Percentiles rank a stretch among this genome's conserved stretches.
These are phyloP conservation scores for Caenorhabditis remanei DNA, from an alignment of 1,140 invertebrate species.

Conservation along the genomic window DNA sequence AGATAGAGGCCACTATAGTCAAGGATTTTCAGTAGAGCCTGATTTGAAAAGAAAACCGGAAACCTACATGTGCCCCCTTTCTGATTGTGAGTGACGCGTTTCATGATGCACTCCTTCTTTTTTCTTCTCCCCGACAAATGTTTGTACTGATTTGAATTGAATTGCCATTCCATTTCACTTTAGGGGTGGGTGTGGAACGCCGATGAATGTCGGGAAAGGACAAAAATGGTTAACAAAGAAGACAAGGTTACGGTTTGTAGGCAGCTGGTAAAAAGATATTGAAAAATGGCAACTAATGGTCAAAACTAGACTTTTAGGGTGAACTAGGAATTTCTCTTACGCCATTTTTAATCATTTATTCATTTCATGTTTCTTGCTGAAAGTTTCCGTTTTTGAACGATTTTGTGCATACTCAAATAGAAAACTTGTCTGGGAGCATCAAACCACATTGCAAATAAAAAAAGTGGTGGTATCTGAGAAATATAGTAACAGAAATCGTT, in stretches of 20 bases:
- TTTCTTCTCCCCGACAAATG: neutral
- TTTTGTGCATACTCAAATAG: neutral
- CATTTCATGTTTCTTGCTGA: no score
- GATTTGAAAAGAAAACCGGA: constrained; percentile 3
- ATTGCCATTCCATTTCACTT: constrained; percentile 20
- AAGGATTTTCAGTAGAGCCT: neutral
- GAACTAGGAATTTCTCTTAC: no score
- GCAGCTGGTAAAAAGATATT: no score
- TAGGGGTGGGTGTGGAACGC: neutral
- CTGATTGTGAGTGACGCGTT: constrained; percentile 50
- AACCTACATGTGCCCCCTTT: constrained; percentile 12
- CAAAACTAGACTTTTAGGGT: no score
- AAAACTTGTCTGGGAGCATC: neutral
- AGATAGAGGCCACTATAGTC: constrained; percentile 6
- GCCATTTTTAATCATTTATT: no score
- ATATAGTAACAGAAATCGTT: no score
- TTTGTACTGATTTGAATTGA: constrained; percentile 46
- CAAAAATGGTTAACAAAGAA: neutral
- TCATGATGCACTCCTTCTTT: constrained; percentile 46
- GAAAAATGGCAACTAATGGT: no score
- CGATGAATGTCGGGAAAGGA: neutral
- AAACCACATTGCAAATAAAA: no score
- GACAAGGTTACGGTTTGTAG: no score
- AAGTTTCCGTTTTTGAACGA: neutral
- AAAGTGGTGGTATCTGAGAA: no score